A percentile compares a stretch with the other conserved stretches of the same genome.
phyloP scores from a whole-genome alignment of 2,888 invertebrate genomes.

The Seladonia tumulorum region DNA sequence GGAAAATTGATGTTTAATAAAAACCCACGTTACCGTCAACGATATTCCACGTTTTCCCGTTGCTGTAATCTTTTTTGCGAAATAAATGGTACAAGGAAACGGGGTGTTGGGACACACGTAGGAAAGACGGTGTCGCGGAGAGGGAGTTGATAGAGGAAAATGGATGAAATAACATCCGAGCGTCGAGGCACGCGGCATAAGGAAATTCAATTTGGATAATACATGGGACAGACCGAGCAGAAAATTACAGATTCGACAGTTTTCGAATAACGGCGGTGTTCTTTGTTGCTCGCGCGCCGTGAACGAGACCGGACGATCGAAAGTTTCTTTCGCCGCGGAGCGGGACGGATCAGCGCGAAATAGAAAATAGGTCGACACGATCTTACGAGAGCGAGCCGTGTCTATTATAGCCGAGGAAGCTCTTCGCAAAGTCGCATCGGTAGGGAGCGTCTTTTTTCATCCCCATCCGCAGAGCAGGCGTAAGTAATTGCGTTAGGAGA shows the following conservation, averaged over 20 bases:
- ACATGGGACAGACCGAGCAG: background rate
- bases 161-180: background rate
- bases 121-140: background rate
- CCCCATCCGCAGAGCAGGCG: background rate
- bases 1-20: background rate
- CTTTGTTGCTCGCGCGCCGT: background rate
- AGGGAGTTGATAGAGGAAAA: conserved; percentile 3
- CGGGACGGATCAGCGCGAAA: conserved; percentile 2
- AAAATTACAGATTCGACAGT: conserved; percentile 1
- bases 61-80: background rate
- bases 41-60: background rate
- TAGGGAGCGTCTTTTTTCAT: background rate
- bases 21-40: background rate
- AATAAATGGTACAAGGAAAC: background rate
- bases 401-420: conserved; percentile 18
- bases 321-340: conserved; percentile 25
- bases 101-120: background rate
- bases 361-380: conserved; percentile 39
- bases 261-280: background rate
- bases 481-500: conserved; percentile 40
- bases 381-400: conserved; percentile 4
- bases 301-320: conserved; percentile 4
- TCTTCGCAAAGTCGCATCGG: conserved; percentile 22
- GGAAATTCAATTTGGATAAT: conserved; percentile 11
- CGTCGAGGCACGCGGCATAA: background rate